These are phyloP conservation scores for Sebastes diaconus DNA, from an alignment of 2,797 vertebrate species.

Conservation along the genomic window DNA sequence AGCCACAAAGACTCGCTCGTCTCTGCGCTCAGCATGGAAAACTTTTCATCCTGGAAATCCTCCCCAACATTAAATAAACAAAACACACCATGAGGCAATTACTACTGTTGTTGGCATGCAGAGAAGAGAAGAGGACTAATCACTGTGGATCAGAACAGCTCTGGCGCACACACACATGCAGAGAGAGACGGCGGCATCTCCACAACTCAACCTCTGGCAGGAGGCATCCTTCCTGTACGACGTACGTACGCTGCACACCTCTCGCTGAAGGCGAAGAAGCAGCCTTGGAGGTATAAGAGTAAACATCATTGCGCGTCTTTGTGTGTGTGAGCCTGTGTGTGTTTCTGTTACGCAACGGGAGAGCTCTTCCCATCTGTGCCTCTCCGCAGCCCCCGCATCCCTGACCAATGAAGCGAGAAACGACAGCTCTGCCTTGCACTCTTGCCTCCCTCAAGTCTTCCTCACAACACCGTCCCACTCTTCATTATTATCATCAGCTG, in stretches of 20 bases:
- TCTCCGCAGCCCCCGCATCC: constrained; percentile 76
- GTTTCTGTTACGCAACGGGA: constrained; percentile 79
- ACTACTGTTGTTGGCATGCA: constrained; percentile 43
- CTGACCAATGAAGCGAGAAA: constrained; percentile 77
- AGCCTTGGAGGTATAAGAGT: constrained; percentile 47
- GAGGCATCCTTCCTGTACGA: not conserved
- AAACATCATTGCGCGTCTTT: constrained; percentile 54
- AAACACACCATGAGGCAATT: constrained; percentile 58
- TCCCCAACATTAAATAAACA: constrained; percentile 28
- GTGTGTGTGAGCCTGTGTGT: constrained; percentile 40
- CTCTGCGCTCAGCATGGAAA: constrained; percentile 41
- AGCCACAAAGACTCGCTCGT: constrained; percentile 24
- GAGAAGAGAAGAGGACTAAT: not conserved
- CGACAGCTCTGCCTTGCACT: constrained; percentile 74
- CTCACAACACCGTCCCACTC: constrained; percentile 61
- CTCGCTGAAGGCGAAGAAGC: constrained; percentile 29
- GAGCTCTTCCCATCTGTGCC: constrained; percentile 82
- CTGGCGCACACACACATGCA: not conserved
- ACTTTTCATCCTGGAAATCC: constrained; percentile 42
- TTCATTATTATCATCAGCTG: constrained; percentile 53
- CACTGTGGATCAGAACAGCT: not conserved
- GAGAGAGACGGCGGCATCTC: not conserved
- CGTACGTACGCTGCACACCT: constrained; percentile 6
- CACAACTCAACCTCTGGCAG: constrained; percentile 6
- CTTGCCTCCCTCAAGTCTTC: constrained; percentile 65